Evolutionary conservation across 2,797 vertebrate species (phyloP).

Genomic region (Propithecus deckenii): DNA sequence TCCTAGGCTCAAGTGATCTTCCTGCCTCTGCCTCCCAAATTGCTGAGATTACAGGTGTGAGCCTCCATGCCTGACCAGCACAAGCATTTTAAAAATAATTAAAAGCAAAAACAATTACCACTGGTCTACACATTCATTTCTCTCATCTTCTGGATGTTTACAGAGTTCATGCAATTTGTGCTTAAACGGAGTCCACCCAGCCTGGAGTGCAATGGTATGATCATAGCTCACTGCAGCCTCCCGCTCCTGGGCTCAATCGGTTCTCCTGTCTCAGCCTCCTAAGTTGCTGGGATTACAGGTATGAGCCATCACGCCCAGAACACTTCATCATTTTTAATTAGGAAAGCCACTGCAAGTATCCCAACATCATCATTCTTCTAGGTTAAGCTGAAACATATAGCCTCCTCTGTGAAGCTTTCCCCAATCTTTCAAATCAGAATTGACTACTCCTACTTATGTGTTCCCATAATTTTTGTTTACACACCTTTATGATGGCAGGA

Average conservation of each 20-base stretch:
- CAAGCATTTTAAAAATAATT: background rate
- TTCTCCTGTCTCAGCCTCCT: too few relatives aligned
- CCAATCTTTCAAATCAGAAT: background rate
- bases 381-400: background rate
- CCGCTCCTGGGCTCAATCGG: too few relatives aligned
- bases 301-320: too few relatives aligned
- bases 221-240: too few relatives aligned
- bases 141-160: background rate
- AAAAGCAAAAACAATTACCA: background rate
- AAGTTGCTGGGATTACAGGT: too few relatives aligned
- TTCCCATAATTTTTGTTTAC: background rate
- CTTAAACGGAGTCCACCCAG: background rate
- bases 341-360: background rate
- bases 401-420: background rate
- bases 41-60: too few relatives aligned
- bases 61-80: too few relatives aligned
- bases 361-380: background rate
- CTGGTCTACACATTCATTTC: background rate
- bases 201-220: too few relatives aligned
- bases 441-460: background rate
- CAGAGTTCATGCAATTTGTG: background rate
- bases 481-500: background rate
- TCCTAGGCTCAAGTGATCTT: too few relatives aligned
- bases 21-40: too few relatives aligned
- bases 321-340: background rate